phyloP scores from a whole-genome alignment of 2,888 invertebrate genomes.

The Colletes collaris region DNA sequence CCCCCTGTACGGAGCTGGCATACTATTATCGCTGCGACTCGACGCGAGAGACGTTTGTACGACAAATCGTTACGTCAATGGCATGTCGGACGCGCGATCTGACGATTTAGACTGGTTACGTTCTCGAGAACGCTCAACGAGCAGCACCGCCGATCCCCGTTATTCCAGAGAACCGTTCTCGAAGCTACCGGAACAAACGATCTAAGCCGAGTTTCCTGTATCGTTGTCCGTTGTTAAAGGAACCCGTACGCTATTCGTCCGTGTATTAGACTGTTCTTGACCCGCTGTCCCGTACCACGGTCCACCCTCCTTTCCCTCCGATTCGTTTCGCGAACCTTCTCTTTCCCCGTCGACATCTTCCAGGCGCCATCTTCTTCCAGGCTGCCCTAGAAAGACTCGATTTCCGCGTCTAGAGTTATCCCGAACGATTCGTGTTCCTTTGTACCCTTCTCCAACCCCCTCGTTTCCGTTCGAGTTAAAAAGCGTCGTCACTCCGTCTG shows the following conservation, averaged over 20 bases:
- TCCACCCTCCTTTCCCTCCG: background rate
- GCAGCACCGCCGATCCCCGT: conserved; percentile 20
- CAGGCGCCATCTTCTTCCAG: background rate
- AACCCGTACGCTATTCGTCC: conserved; percentile 52
- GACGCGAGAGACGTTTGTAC: too few species aligned
- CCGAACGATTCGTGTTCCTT: background rate
- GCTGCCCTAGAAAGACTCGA: background rate
- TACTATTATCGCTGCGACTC: too few species aligned
- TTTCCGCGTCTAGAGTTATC: background rate
- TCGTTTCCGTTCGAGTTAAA: conserved; percentile 26
- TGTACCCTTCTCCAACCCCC: background rate
- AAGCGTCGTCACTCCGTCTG: conserved; percentile 69
- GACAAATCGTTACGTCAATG: too few species aligned
- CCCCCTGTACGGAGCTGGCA: too few species aligned
- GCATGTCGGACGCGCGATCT: background rate
- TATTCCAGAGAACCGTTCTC: conserved; percentile 32
- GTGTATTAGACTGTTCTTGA: conserved; percentile 42
- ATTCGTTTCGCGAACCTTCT: background rate
- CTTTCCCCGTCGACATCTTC: conserved; percentile 11
- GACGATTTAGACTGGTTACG: conserved; percentile 10
- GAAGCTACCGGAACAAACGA: conserved; percentile 21
- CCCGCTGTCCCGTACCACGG: conserved; percentile 23
- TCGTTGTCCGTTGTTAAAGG: conserved; percentile 47
- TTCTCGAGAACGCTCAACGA: background rate
- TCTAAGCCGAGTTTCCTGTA: conserved; percentile 35